Percentiles rank a stretch among this genome's conserved stretches.
phyloP scores from a whole-genome alignment of 2,888 invertebrate genomes.

The Pteria penguin region DNA sequence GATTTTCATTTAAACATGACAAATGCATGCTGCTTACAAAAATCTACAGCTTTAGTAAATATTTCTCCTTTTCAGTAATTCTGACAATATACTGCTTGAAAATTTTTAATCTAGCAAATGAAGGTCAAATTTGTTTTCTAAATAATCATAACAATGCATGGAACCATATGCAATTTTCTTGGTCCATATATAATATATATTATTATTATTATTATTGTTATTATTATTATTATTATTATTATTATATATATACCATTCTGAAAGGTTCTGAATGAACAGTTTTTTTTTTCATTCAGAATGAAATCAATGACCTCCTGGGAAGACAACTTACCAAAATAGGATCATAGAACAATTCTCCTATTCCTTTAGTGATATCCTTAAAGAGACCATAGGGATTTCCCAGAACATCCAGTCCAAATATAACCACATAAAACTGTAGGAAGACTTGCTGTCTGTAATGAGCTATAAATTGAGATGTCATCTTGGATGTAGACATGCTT shows the following conservation, averaged over 20 bases:
- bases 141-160: too few species aligned
- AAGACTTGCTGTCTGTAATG: constrained; percentile 87
- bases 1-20: too few species aligned
- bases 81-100: too few species aligned
- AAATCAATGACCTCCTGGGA: not conserved
- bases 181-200: too few species aligned
- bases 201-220: not conserved
- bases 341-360: constrained; percentile 85
- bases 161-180: too few species aligned
- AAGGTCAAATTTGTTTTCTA: too few species aligned
- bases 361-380: constrained; percentile 84
- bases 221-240: too few species aligned
- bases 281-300: not conserved
- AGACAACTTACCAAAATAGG: constrained; percentile 83
- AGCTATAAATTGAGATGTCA: constrained; percentile 83
- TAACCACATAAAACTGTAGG: constrained; percentile 90
- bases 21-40: too few species aligned
- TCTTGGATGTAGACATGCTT: constrained; percentile 81
- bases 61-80: too few species aligned
- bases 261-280: not conserved
- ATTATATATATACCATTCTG: not conserved
- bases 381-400: constrained; percentile 88
- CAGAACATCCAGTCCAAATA: constrained; percentile 88
- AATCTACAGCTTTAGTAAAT: too few species aligned
- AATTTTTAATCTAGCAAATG: too few species aligned